Evolutionary conservation across 2,797 vertebrate species (phyloP), one percentile per base, ranked within the genome.

Genomic region (Streptopelia turtur): DNA sequence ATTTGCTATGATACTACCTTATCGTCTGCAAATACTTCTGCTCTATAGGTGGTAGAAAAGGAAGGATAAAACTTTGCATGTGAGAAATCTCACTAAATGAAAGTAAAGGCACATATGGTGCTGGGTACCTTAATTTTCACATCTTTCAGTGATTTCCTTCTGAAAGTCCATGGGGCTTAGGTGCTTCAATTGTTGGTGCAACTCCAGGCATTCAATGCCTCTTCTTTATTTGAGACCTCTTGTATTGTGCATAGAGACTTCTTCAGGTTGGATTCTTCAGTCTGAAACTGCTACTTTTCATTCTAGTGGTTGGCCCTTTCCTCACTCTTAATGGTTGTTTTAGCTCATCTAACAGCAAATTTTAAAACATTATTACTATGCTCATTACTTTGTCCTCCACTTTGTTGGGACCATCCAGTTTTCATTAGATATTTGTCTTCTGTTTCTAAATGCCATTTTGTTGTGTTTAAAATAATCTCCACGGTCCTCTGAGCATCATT

Each of bases 401-500:
- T 91, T 91, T 57, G 13, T 41, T 83, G 31, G 16, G 21, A 49
- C 39, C 52, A 37, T 61, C 9, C 53, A 12, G 43, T 69, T 88
- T 87, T 59, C 28, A 22, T 69, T 33, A 68, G 37, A 43, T 64
- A 52, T 55, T 88, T 83, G 47, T 41, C 66, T 86, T 63, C 20
- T 45, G 13, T 71, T 82, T 72, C 50, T 76, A 49, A 83, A 31
- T 68, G 57, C 17, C 8, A 5, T 93, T 88, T 78, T 72, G 11
- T 68, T 75, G 45, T 76, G 35, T 55, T 74, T 70, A 35, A 92
- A 87, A 41, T 84, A 10, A 39, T 64, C 60, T 91, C 68, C 35
- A 8, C 0, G 0, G 22, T 23, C 55, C 56, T 79, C 43, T 20
- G 55, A 88, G 52, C 50, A 43, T 35, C 20, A 3, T 0, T 76